Base-by-base conservation (phyloP, 2,888 invertebrate genomes). In the Rugalucina vietnamica region DNA sequence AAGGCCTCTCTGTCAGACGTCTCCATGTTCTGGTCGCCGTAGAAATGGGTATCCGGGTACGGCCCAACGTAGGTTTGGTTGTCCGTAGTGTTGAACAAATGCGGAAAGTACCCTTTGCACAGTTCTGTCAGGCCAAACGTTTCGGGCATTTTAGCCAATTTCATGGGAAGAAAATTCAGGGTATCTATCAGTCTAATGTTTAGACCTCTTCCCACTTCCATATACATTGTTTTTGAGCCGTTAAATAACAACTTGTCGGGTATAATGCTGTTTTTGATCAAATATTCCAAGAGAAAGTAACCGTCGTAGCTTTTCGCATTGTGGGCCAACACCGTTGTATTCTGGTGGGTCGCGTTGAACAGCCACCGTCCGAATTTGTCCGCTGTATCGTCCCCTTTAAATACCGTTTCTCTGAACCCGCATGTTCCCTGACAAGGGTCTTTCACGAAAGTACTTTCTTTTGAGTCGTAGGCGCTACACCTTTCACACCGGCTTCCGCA, bases 401-500 rank as follows among this genome's bases (percentile, higher is more conserved):
- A 86, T 1, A 79, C 39, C 36, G 21, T 8, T 50, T 86, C 86
- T 50, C 83, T 72, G n/a, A 70, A 60, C 21, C 82, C 82, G 39
- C 87, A 87, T 12, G 43, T 76, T n/a, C 39, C 79, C 24, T 36
- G 60, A 77, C 85, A 81, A 10, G 79, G 77, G 12, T 39, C 32
- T 65, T 10, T 54, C n/a, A n/a, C 54, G n/a, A n/a, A 54, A 21
- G n/a, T n/a, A 12, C 24, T 54, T 54, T 54, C 54, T 54, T 54
- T 54, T 21, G 14, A 4, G n/a, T 54, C n/a, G 21, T n/a, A 12
- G 4, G 14, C 24, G 54, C 24, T n/a, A 54, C 54, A 54, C 4
- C 4, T 5, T 4, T 4, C 24, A 21, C 54, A 54, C 4, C 54
- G 54, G 4, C n/a, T n/a, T 4, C 54, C 12, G n/a, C 54, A 54